These are phyloP conservation scores for Crossocerus cetratus DNA, from an alignment of 2,888 invertebrate species.

Conservation along the genomic window DNA sequence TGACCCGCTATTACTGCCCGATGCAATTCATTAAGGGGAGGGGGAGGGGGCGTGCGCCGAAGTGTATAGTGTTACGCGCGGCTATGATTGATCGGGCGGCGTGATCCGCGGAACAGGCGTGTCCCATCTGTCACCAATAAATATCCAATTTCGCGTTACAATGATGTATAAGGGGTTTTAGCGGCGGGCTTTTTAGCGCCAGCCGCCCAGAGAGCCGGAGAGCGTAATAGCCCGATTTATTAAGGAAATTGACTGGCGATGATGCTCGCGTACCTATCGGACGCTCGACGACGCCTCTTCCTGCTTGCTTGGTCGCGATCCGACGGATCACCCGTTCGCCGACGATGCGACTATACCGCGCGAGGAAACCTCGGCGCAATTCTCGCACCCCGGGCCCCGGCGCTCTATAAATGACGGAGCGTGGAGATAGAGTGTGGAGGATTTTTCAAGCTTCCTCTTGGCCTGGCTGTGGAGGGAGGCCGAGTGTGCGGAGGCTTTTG, in stretches of 20 bases:
- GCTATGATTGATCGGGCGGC: constrained; percentile 73
- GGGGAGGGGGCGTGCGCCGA: constrained; percentile 46
- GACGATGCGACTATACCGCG: no score
- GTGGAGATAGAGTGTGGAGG: constrained; percentile 18
- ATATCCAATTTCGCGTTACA: constrained; percentile 76
- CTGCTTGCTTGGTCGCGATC: not conserved
- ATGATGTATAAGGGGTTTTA: constrained; percentile 76
- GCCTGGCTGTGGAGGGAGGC: constrained; percentile 16
- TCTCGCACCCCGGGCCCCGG: no score
- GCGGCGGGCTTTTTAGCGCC: constrained; percentile 67
- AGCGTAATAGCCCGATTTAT: constrained; percentile 75
- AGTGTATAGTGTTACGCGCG: constrained; percentile 68
- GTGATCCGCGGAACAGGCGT: constrained; percentile 72
- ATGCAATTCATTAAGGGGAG: constrained; percentile 66
- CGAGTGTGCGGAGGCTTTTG: constrained; percentile 11
- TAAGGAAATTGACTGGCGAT: constrained; percentile 73
- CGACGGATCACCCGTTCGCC: constrained; percentile 10
- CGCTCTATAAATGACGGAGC: no score
- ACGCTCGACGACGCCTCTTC: constrained; percentile 23
- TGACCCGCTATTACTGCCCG: constrained; percentile 66
- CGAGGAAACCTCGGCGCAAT: no score
- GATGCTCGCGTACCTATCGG: constrained; percentile 57
- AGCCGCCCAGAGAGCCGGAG: constrained; percentile 54
- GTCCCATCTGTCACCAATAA: constrained; percentile 76
- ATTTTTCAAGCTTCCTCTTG: constrained; percentile 46